Evolutionary conservation across 2,888 invertebrate genomes (phyloP).

Genomic region (Iphiclides podalirius): DNA sequence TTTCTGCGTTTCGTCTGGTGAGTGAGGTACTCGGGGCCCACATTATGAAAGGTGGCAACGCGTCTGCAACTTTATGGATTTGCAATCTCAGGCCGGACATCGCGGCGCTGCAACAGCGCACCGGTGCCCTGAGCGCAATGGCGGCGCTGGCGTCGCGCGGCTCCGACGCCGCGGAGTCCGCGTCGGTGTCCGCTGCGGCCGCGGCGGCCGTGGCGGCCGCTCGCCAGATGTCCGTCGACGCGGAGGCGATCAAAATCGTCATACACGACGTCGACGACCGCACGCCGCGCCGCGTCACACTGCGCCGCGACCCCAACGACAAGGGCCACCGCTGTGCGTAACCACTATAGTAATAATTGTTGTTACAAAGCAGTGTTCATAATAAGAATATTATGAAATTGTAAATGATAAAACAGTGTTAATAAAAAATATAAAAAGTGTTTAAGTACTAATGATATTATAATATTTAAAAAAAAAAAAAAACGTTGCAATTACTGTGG

Average conservation of each 20-base stretch:
- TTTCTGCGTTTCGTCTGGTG: too few species aligned
- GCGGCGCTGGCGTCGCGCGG: constrained; percentile 59
- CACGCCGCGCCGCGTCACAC: constrained; percentile 86
- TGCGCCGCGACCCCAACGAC: constrained; percentile 89
- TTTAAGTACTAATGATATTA: too few species aligned
- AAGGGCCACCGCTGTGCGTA: constrained; percentile 91
- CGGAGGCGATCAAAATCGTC: constrained; percentile 95
- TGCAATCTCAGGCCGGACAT: constrained; percentile 90
- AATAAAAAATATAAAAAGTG: too few species aligned
- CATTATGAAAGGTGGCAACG: too few species aligned
- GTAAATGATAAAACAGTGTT: too few species aligned
- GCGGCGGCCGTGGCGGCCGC: constrained; percentile 81
- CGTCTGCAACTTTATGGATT: too few species aligned
- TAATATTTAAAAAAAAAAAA: too few species aligned
- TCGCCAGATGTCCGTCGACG: constrained; percentile 92
- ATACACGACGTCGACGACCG: constrained; percentile 94
- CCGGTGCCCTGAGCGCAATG: constrained; percentile 74
- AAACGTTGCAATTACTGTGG: too few species aligned
- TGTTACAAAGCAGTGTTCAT: neutral
- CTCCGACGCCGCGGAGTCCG: constrained; percentile 55
- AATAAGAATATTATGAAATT: constrained; percentile 7
- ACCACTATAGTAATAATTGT: neutral
- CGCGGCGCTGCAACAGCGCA: constrained; percentile 82
- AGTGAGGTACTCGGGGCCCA: too few species aligned
- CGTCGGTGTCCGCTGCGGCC: constrained; percentile 61